These are phyloP conservation scores for Copsychus sechellarum DNA, from an alignment of 2,113 vertebrate species.

Conservation along the genomic window DNA sequence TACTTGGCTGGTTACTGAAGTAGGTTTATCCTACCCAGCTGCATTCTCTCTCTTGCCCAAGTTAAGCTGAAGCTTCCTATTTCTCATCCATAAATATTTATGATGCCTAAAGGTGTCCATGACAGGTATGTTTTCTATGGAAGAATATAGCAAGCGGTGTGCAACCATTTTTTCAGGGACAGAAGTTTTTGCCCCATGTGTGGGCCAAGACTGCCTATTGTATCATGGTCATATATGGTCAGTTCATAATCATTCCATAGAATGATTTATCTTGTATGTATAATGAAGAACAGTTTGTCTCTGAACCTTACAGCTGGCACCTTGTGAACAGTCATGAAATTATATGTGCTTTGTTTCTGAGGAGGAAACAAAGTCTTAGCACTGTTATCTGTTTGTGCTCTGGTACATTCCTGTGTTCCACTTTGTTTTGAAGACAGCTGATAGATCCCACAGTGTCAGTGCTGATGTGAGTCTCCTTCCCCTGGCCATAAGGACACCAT, in stretches of 20 bases:
- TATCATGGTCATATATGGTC: not conserved
- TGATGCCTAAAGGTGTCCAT: fast-evolving
- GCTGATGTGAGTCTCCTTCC: constrained; percentile 7
- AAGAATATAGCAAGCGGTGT: not conserved
- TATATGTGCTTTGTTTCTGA: not conserved
- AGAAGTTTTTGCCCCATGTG: not conserved
- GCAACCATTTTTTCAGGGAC: not conserved
- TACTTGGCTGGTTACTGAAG: not conserved
- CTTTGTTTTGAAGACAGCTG: constrained; percentile 11
- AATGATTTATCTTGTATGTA: not conserved
- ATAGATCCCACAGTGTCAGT: not conserved
- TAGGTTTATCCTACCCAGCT: not conserved
- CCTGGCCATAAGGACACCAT: constrained; percentile 26
- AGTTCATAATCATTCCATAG: not conserved
- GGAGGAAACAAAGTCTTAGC: not conserved
- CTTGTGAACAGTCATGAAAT: not conserved
- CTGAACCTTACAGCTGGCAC: not conserved
- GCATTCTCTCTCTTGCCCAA: not conserved
- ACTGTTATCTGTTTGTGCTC: not conserved
- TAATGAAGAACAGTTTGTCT: not conserved
- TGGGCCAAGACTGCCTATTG: not conserved
- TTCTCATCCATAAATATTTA: not conserved
- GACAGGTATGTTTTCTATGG: not conserved
- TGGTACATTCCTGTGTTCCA: not conserved
- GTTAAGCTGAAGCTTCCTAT: not conserved